Conservation (phyloP, 2,797 vertebrate genomes). For the Halcyon smyrnensis region DNA sequence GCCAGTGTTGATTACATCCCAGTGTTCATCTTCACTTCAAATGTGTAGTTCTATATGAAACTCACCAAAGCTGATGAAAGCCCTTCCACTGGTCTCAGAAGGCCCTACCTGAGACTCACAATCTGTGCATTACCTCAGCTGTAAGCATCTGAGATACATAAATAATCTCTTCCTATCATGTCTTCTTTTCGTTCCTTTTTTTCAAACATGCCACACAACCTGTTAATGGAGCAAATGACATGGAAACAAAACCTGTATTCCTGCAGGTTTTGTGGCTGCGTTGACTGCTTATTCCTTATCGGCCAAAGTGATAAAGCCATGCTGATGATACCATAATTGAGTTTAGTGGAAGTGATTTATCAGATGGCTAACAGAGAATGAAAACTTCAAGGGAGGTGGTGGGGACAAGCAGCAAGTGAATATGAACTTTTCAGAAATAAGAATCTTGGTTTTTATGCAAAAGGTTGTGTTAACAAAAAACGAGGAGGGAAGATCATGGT, state of each 20-base stretch:
- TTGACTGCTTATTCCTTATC: constrained; percentile 55
- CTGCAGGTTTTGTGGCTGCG: constrained; percentile 48
- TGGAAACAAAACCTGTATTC: constrained; percentile 43
- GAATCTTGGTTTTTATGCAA: constrained; percentile 43
- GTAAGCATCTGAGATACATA: not conserved
- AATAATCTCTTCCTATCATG: constrained; percentile 26
- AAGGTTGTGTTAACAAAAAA: constrained; percentile 44
- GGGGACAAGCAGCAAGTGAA: constrained; percentile 17
- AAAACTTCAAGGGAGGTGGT: not conserved
- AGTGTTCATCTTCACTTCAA: not conserved
- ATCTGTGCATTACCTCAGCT: not conserved
- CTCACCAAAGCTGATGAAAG: not conserved
- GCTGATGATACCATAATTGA: constrained; percentile 65
- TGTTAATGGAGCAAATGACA: constrained; percentile 56
- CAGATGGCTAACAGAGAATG: constrained; percentile 47
- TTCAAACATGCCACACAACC: constrained; percentile 4
- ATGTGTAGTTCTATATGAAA: not conserved
- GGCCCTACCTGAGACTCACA: not conserved
- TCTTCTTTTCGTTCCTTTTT: constrained; percentile 8
- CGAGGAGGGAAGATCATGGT: not conserved
- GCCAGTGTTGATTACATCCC: not conserved
- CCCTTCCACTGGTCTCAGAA: not conserved
- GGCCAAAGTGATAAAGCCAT: constrained; percentile 44
- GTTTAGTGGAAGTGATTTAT: constrained; percentile 60
- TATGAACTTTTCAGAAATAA: constrained; percentile 34